Evolutionary conservation across 2,888 invertebrate genomes (phyloP).

Genomic region (Ochropleura leucogaster): DNA sequence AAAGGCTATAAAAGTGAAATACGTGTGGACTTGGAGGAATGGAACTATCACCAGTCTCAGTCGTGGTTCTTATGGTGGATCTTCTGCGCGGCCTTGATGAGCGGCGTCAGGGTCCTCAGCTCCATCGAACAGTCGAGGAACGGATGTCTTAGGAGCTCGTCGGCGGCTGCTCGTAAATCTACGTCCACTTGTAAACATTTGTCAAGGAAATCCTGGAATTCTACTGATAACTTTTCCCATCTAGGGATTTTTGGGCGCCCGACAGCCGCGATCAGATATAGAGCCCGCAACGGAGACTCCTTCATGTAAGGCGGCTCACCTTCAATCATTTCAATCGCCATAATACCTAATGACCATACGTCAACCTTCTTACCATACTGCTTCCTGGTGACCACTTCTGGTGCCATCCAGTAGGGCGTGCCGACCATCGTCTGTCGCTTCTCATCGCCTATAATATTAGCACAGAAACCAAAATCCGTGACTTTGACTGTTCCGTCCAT

Average conservation of each 20-base stretch:
- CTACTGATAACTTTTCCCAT: slow-evolving; percentile 94
- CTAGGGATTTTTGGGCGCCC: slow-evolving; percentile 97
- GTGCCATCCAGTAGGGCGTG: slow-evolving; percentile 99
- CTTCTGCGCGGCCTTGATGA: slow-evolving; percentile 97
- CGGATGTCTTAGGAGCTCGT: slow-evolving; percentile 94
- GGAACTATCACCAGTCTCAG: slow-evolving; percentile 78
- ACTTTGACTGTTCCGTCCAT: slow-evolving; percentile 98
- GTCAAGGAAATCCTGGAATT: slow-evolving; percentile 96
- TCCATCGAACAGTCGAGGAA: slow-evolving; percentile 95
- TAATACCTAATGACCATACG: slow-evolving; percentile 99
- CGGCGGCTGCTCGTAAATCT: slow-evolving; percentile 94
- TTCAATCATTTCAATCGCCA: slow-evolving; percentile 98
- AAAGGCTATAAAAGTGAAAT: slow-evolving; percentile 80
- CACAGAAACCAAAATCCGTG: slow-evolving; percentile 99
- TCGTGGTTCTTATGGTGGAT: slow-evolving; percentile 93
- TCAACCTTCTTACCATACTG: slow-evolving; percentile 98
- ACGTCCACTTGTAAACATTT: slow-evolving; percentile 96
- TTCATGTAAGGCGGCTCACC: slow-evolving; percentile 99
- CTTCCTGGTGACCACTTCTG: slow-evolving; percentile 97
- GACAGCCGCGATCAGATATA: slow-evolving; percentile 98
- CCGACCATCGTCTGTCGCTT: slow-evolving; percentile 99
- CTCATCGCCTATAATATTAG: slow-evolving; percentile 98
- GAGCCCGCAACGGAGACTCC: slow-evolving; percentile 97
- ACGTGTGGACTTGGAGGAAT: slow-evolving; percentile 71
- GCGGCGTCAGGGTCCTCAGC: slow-evolving; percentile 95